These are phyloP conservation scores for Charaxes varanes DNA, from an alignment of 1,140 invertebrate genomes.

Conservation along the genomic window DNA sequence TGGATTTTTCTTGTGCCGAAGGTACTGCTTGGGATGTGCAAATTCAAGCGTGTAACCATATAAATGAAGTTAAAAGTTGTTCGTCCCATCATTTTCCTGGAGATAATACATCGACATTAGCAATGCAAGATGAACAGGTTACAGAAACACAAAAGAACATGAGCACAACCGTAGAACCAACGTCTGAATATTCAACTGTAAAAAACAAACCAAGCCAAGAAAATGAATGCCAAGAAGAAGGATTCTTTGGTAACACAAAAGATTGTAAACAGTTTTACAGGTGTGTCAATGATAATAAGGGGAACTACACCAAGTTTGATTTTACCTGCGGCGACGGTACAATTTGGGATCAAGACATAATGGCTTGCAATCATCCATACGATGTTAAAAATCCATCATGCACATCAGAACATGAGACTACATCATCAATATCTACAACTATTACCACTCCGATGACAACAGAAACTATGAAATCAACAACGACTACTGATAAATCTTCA, in stretches of 20 bases:
- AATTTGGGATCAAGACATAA: conserved; percentile 75
- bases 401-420: conserved; percentile 19
- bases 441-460: no score
- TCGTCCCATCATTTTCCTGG: conserved; percentile 8
- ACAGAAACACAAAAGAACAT: conserved; percentile 10
- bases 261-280: conserved; percentile 83
- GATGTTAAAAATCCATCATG: conserved; percentile 55
- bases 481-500: conserved; percentile 8
- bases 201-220: conserved; percentile 21
- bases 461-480: conserved; percentile 13
- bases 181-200: conserved; percentile 21
- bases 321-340: conserved; percentile 77
- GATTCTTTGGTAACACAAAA: conserved; percentile 79
- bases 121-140: conserved; percentile 27
- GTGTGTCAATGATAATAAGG: conserved; percentile 80
- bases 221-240: conserved; percentile 65
- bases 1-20: conserved; percentile 75
- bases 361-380: conserved; percentile 70
- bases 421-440: conserved; percentile 19
- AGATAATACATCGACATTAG: conserved; percentile 14
- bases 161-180: conserved; percentile 19
- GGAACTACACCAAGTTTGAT: conserved; percentile 74
- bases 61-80: conserved; percentile 40
- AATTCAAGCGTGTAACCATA: conserved; percentile 66
- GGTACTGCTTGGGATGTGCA: conserved; percentile 76